Conservation (phyloP, 2,888 invertebrate species). For the Eumacrocentrus americanus region DNA sequence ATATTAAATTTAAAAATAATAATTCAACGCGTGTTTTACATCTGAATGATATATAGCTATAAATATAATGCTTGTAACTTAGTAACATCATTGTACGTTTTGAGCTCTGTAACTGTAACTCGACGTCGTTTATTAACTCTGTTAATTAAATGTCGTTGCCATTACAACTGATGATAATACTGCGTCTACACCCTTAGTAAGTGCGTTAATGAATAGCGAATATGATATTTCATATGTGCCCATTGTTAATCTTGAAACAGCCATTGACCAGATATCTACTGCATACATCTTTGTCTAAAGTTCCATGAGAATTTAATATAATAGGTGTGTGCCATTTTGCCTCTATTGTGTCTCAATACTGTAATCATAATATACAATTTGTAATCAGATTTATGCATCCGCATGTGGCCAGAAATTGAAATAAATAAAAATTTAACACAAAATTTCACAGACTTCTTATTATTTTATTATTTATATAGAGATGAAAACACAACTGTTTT, state of each 20-base stretch:
- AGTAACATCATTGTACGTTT: conserved; percentile 37
- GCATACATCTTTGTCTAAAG: too few relatives aligned
- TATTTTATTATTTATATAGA: neutral
- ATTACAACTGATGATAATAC: neutral
- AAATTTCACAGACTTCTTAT: neutral
- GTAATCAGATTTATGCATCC: neutral
- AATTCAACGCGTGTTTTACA: conserved; percentile 18
- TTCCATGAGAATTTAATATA: neutral
- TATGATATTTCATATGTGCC: neutral
- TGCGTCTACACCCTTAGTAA: neutral
- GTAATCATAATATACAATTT: neutral
- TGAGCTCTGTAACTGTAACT: conserved; percentile 1
- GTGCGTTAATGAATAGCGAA: neutral
- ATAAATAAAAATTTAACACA: neutral
- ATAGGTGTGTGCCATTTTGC: neutral
- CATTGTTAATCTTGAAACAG: neutral
- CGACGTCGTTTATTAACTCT: neutral
- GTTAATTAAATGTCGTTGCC: neutral
- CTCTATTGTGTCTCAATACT: neutral
- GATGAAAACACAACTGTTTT: neutral
- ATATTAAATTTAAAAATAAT: neutral
- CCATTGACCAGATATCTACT: too few relatives aligned
- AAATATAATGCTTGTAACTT: conserved; percentile 41
- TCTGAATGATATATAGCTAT: conserved; percentile 22
- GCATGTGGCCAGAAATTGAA: too few relatives aligned